Evolutionary conservation across 2,113 vertebrate genomes (phyloP).

Genomic region (Hippocampus mohnikei): DNA sequence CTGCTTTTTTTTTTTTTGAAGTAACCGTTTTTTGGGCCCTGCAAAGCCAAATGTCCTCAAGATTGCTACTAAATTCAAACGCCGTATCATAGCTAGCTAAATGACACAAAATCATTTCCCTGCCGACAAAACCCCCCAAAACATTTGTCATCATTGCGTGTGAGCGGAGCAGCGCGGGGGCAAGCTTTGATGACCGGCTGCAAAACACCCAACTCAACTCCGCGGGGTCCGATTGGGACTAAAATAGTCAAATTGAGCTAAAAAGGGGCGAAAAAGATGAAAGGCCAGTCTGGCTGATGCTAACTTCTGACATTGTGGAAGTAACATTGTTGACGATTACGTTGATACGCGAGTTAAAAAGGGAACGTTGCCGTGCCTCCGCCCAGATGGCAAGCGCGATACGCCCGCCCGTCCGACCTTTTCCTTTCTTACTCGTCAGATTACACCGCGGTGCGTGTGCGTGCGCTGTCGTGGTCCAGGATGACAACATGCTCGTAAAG

Average conservation of each 20-base stretch:
- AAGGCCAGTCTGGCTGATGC: background rate
- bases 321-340: background rate
- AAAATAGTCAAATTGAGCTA: constrained; percentile 1
- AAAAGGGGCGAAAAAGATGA: constrained; percentile 2
- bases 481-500: constrained; percentile 79
- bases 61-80: background rate
- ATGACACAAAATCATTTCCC: background rate
- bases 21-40: too few species aligned
- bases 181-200: background rate
- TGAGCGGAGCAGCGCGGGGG: background rate
- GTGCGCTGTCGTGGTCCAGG: constrained; percentile 76
- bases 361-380: constrained; percentile 29
- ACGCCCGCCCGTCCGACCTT: background rate
- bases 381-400: constrained; percentile 59
- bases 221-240: background rate
- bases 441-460: constrained; percentile 45
- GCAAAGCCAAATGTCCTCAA: too few species aligned
- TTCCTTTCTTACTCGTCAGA: constrained; percentile 27
- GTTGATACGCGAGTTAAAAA: background rate
- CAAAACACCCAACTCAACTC: background rate
- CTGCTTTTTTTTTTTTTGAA: too few species aligned
- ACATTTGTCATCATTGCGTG: background rate
- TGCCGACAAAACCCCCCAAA: background rate
- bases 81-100: background rate
- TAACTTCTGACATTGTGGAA: constrained; percentile 4